Evolutionary conservation across 1,140 invertebrate species (phyloP).

Genomic region (Teleopsis dalmanni): DNA sequence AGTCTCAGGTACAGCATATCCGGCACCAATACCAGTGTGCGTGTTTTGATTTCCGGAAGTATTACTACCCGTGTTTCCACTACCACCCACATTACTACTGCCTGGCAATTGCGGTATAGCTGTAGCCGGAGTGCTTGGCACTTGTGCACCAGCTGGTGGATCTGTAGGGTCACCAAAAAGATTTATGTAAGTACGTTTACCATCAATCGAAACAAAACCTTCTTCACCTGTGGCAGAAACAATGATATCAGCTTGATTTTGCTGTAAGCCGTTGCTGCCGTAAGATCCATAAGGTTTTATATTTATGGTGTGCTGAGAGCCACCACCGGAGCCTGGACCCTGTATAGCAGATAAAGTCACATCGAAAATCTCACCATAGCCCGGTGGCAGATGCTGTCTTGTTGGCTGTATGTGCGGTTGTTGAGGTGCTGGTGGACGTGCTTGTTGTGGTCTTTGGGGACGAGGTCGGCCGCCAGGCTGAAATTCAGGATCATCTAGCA

Average conservation of each 20-base stretch:
- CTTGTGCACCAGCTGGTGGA: slow-evolving; percentile 23
- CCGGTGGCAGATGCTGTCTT: slow-evolving; percentile 40
- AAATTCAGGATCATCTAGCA: slow-evolving; percentile 71
- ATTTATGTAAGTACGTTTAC: slow-evolving; percentile 80
- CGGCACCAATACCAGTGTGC: slow-evolving; percentile 43
- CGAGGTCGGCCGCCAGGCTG: slow-evolving; percentile 54
- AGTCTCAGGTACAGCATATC: slow-evolving; percentile 46
- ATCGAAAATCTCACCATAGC: slow-evolving; percentile 75
- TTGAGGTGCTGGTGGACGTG: slow-evolving; percentile 37
- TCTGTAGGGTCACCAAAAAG: slow-evolving; percentile 60
- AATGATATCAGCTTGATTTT: slow-evolving; percentile 58
- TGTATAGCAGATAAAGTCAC: slow-evolving; percentile 81
- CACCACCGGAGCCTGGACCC: slow-evolving; percentile 57
- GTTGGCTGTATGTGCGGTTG: slow-evolving; percentile 43
- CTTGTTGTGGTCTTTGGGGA: slow-evolving; percentile 37
- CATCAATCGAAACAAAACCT: slow-evolving; percentile 87
- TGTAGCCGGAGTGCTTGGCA: slow-evolving; percentile 26
- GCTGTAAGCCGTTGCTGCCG: slow-evolving; percentile 40
- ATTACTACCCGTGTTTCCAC: slow-evolving; percentile 4
- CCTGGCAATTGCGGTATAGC: slow-evolving; percentile 31
- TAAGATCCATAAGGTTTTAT: slow-evolving; percentile 39
- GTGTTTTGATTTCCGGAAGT: slow-evolving; percentile 32
- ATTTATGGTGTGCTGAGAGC: slow-evolving; percentile 43
- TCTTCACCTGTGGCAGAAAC: slow-evolving; percentile 68
- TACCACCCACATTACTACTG: background rate